phyloP scores from a whole-genome alignment of 2,797 vertebrate species.

The Acropternis orthonyx region DNA sequence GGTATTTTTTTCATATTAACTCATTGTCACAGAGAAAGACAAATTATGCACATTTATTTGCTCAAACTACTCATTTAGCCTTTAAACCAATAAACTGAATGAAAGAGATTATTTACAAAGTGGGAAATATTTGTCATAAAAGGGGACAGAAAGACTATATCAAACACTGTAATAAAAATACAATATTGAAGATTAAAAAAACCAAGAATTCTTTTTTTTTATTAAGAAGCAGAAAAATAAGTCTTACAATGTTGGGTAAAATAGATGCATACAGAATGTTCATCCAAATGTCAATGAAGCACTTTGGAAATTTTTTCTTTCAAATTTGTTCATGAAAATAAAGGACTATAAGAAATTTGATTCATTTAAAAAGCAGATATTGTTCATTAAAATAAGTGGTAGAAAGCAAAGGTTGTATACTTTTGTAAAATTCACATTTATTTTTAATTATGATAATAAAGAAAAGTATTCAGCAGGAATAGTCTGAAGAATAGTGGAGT shows the following conservation, averaged over 20 bases:
- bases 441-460: background rate
- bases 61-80: background rate
- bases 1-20: background rate
- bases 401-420: background rate
- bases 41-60: background rate
- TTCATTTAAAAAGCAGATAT: background rate
- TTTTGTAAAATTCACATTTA: background rate
- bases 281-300: background rate
- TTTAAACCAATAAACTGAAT: background rate
- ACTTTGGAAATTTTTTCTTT: background rate
- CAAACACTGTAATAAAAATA: background rate
- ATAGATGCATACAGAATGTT: background rate
- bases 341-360: background rate
- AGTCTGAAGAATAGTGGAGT: background rate
- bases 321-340: background rate
- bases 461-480: background rate
- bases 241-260: background rate
- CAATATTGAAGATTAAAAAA: background rate
- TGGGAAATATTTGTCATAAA: background rate
- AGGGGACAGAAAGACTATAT: background rate
- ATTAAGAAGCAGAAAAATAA: background rate
- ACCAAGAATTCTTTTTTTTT: background rate
- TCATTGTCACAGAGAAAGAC: background rate
- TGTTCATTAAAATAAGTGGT: background rate
- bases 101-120: background rate